Base-by-base conservation (phyloP, 2,888 invertebrate species). In the Horisme vitalbata region DNA sequence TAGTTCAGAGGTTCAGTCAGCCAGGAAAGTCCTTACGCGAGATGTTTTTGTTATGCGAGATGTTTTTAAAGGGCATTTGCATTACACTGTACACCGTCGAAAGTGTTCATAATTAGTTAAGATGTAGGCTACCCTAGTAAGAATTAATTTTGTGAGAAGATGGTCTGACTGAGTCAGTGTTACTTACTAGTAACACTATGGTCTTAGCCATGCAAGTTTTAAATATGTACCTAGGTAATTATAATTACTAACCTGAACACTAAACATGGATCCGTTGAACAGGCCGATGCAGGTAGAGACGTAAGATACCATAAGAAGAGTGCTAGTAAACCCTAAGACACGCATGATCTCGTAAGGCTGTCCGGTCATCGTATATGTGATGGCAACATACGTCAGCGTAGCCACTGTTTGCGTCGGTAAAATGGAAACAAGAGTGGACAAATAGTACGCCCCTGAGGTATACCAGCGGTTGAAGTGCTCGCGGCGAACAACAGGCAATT, bases 401-500 rank as follows among this genome's bases (percentile, higher is more conserved):
- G 94, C 95, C 12, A 94, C 76, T 0, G 94, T 81, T 88, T 96
- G 97, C 53, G 95, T 93, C 0, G 97, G 97, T 59, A 97, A 87
- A 67, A 97, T 96, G 0, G 96, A 93, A 35, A 95, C 78, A 3
- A 95, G 93, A 32, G 95, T 94, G 6, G 96, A 95, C 11, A 94
- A 78, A 71, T 95, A 97, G 79, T 96, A 96, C 0, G 96, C 94
- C 34, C 94, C 93, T 1, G 96, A 83, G 11, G 95, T 95, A 81
- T 97, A 97, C 97, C 97, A 97, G 45, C 96, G 93, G 82, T 97
- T 97, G 65, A 96, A 94, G 71, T 96, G 95, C 72, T 97, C 97
- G 34, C 96, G 87, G 2, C 93, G 92, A 39, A 96, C 93, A 44
- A 96, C 93, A 9, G 95, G 93, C 79, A 96, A 91, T 84, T 97